phyloP scores from a whole-genome alignment of 2,113 vertebrate species.

The Telmatochromis bifrenatus region DNA sequence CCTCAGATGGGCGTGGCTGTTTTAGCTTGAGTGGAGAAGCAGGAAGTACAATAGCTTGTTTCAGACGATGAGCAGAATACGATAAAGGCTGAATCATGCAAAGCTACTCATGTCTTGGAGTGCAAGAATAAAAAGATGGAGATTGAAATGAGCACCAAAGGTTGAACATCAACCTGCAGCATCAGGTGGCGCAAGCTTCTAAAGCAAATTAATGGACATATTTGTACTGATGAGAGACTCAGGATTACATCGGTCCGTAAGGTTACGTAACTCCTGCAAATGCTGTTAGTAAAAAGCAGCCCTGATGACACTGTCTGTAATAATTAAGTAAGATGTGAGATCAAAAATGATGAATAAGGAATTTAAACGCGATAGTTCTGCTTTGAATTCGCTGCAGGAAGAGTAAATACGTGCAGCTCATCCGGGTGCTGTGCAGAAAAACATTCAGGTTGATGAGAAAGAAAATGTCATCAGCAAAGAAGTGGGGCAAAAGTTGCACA shows the following conservation, averaged over 20 bases:
- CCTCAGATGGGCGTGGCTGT: background rate
- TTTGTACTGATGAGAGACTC: background rate
- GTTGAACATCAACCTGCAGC: background rate
- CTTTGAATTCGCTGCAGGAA: background rate
- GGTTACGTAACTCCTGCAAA: background rate
- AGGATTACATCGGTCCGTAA: background rate
- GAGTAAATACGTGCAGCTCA: background rate
- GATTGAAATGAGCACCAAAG: background rate
- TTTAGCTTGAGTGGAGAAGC: fast-evolving
- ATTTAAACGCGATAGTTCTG: background rate
- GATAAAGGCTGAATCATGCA: background rate
- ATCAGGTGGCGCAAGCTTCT: background rate
- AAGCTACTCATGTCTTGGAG: background rate
- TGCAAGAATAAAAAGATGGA: background rate
- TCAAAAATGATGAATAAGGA: background rate
- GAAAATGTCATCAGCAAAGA: background rate
- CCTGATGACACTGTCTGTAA: background rate
- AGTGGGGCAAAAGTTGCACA: background rate
- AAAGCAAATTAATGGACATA: background rate
- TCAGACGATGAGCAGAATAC: background rate
- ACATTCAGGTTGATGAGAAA: background rate
- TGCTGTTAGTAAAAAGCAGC: background rate
- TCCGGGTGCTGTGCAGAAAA: background rate
- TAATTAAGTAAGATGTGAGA: background rate
- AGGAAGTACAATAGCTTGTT: background rate